These are phyloP conservation scores for Chrosomus eos DNA, from an alignment of 2,797 vertebrate species.

Conservation along the genomic window DNA sequence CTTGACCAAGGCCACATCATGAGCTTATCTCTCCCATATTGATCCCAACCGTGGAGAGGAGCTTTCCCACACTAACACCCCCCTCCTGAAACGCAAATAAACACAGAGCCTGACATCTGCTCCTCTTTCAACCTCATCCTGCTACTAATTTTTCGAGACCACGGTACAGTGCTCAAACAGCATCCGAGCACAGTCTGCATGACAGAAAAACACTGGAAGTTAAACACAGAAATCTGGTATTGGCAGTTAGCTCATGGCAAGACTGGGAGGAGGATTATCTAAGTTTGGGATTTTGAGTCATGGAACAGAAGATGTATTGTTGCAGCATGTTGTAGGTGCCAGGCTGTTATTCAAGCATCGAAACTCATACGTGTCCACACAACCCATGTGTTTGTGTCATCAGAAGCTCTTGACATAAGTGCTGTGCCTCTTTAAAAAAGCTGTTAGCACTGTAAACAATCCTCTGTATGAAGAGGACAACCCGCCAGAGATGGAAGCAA, in stretches of 20 bases:
- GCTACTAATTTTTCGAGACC: constrained; percentile 45
- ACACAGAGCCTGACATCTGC: constrained; percentile 69
- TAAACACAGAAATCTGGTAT: constrained; percentile 7
- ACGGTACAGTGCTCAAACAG: neutral
- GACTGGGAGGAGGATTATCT: neutral
- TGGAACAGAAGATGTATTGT: constrained; percentile 59
- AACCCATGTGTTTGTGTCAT: constrained; percentile 78
- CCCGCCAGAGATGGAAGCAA: constrained; percentile 16
- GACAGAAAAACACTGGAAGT: constrained; percentile 5
- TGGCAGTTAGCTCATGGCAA: constrained; percentile 12
- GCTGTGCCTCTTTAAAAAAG: constrained; percentile 49
- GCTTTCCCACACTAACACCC: constrained; percentile 77
- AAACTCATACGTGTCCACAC: constrained; percentile 40
- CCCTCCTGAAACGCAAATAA: constrained; percentile 69
- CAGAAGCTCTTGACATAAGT: constrained; percentile 42
- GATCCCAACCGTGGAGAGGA: constrained; percentile 67
- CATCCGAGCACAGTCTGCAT: neutral
- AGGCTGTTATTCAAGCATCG: constrained; percentile 60
- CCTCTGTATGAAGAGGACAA: constrained; percentile 14
- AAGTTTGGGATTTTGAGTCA: constrained; percentile 51
- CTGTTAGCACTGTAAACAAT: constrained; percentile 67
- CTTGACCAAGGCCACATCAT: constrained; percentile 72
- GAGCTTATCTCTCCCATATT: constrained; percentile 77
- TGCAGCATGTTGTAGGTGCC: constrained; percentile 51
- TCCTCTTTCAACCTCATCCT: constrained; percentile 29